These are phyloP conservation scores for Druon quercuslanigerum DNA, from an alignment of 1,140 invertebrate species.

Conservation along the genomic window DNA sequence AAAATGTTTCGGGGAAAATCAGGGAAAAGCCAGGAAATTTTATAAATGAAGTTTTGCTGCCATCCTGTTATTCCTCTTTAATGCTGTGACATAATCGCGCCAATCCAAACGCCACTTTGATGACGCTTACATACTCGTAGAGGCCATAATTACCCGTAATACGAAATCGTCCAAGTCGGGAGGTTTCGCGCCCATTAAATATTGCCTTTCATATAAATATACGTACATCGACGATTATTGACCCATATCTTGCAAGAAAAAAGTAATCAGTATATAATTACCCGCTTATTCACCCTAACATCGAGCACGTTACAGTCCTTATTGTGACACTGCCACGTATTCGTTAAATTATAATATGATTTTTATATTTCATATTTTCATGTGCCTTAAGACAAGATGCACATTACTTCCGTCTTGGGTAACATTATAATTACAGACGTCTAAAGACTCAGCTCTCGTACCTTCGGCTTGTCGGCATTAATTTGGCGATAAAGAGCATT, in stretches of 20 bases:
- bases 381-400: background rate
- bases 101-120: background rate
- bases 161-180: background rate
- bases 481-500: constrained; percentile 5
- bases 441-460: background rate
- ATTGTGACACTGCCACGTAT: constrained; percentile 8
- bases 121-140: background rate
- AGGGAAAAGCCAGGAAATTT: too few species aligned
- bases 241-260: constrained; percentile 11
- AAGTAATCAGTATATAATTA: constrained; percentile 27
- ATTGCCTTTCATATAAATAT: background rate
- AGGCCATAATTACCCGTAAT: constrained; percentile 3
- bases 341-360: constrained; percentile 23
- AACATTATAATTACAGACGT: constrained; percentile 3
- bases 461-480: background rate
- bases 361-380: constrained; percentile 2
- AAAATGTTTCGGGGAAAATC: too few species aligned
- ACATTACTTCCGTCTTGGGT: constrained; percentile 3
- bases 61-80: background rate
- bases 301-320: background rate
- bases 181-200: background rate
- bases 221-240: constrained; percentile 4
- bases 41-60: too few species aligned
- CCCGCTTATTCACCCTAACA: background rate
- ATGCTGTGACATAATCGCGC: background rate